phyloP scores from a whole-genome alignment of 1,140 invertebrate genomes.

The Drosophila arizonae region DNA sequence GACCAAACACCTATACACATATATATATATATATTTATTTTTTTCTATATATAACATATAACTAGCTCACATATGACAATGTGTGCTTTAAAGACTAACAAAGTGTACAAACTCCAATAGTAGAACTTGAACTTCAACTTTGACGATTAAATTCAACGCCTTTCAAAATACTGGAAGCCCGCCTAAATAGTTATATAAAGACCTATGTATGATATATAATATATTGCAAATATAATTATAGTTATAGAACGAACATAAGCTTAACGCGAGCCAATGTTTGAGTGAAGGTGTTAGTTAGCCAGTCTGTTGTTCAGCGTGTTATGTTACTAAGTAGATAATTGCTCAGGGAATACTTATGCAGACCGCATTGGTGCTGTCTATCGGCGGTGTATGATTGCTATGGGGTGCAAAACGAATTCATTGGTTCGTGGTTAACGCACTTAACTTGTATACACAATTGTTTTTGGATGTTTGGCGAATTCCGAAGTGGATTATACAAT shows the following conservation, averaged over 20 bases:
- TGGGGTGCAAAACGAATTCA: neutral
- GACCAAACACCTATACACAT: constrained; percentile 14
- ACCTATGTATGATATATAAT: constrained; percentile 19
- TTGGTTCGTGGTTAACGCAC: constrained; percentile 43
- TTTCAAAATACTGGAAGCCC: constrained; percentile 49
- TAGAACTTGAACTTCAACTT: neutral
- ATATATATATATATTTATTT: constrained; percentile 7
- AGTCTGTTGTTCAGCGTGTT: constrained; percentile 20
- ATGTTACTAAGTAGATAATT: constrained; percentile 33
- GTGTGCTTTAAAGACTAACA: constrained; percentile 17
- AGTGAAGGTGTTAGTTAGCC: constrained; percentile 3
- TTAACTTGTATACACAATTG: constrained; percentile 29
- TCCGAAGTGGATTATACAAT: constrained; percentile 34
- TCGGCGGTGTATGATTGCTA: constrained; percentile 6
- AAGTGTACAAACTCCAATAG: constrained; percentile 33
- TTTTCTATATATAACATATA: constrained; percentile 3
- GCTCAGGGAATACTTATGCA: constrained; percentile 45
- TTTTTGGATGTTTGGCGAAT: constrained; percentile 24
- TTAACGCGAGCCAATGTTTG: constrained; percentile 40
- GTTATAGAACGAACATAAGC: neutral
- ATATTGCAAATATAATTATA: constrained; percentile 31
- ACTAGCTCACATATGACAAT: constrained; percentile 37
- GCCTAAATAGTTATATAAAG: constrained; percentile 42
- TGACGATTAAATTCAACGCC: constrained; percentile 21
- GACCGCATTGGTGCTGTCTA: constrained; percentile 8